Percentiles rank a stretch among this genome's conserved stretches.
Conservation (phyloP, 1,140 invertebrate genomes). For the Triops longicaudatus region DNA sequence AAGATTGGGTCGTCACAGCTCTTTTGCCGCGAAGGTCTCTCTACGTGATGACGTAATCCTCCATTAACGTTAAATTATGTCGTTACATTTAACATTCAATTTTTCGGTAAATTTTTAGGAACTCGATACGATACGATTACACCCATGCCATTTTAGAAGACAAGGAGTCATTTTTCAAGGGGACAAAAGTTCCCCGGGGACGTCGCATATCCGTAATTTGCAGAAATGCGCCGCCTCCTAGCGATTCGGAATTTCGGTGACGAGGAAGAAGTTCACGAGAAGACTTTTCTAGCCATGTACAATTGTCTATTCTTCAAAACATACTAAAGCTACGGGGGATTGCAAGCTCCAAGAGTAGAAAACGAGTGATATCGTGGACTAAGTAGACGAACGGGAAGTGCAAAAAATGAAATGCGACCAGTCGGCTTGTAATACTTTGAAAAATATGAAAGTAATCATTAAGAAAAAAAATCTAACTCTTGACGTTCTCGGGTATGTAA, state of each 20-base stretch:
- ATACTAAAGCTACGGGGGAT: not conserved
- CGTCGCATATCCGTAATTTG: conserved; percentile 86
- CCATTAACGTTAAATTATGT: conserved; percentile 25
- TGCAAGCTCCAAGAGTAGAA: conserved; percentile 3
- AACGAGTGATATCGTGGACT: not conserved
- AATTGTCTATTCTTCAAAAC: not conserved
- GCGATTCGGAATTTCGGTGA: not conserved
- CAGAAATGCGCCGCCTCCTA: conserved; percentile 59
- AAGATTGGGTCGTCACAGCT: conserved; percentile 59
- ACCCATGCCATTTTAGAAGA: conserved; percentile 82
- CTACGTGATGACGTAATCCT: conserved; percentile 80
- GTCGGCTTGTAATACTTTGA: not conserved
- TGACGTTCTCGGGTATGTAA: conserved; percentile 69
- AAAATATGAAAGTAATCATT: not conserved
- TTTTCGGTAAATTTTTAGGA: conserved; percentile 47
- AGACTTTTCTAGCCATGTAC: not conserved
- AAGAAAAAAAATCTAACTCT: not conserved
- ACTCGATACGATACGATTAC: conserved; percentile 73
- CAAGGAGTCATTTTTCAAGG: conserved; percentile 64
- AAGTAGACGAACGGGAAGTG: not conserved
- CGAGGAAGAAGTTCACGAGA: not conserved
- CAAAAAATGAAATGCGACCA: conserved; percentile 3
- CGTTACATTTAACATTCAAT: too few species aligned
- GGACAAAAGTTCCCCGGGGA: conserved; percentile 49
- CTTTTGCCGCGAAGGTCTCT: conserved; percentile 71